Percentiles rank a stretch among this genome's conserved stretches.
phyloP scores from a whole-genome alignment of 2,113 vertebrate species.

The Ciconia maguari region DNA sequence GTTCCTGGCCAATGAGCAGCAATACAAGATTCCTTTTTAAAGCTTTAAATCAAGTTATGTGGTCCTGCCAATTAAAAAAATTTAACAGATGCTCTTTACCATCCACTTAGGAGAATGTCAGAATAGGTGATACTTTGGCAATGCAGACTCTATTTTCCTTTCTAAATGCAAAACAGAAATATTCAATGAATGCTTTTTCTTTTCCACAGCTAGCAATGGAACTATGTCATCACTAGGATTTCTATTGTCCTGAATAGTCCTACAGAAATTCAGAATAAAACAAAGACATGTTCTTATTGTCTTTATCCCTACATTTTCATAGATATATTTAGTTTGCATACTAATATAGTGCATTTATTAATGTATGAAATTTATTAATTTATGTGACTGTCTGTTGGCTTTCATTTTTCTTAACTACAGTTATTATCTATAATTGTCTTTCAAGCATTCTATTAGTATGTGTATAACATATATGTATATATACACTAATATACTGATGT shows the following conservation, averaged over 20 bases:
- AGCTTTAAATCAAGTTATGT: neutral
- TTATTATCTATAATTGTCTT: neutral
- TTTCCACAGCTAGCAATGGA: neutral
- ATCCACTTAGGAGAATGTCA: neutral
- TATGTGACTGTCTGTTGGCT: neutral
- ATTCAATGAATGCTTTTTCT: neutral
- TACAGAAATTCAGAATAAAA: slow-evolving; percentile 3
- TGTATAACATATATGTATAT: neutral
- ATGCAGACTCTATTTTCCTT: neutral
- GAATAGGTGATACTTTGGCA: neutral
- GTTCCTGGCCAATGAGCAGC: neutral
- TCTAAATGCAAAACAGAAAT: slow-evolving; percentile 2
- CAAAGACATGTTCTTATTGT: neutral
- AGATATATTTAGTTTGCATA: neutral
- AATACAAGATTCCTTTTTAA: neutral
- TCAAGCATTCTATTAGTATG: neutral
- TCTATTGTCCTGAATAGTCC: neutral
- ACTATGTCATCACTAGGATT: neutral
- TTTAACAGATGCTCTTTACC: neutral
- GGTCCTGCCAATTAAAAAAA: neutral
- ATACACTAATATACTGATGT: neutral
- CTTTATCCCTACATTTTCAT: neutral
- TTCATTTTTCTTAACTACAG: neutral
- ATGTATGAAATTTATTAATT: neutral
- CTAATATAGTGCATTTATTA: neutral